Conservation (phyloP, 2,113 vertebrate genomes). For the Psilopogon haemacephalus region DNA sequence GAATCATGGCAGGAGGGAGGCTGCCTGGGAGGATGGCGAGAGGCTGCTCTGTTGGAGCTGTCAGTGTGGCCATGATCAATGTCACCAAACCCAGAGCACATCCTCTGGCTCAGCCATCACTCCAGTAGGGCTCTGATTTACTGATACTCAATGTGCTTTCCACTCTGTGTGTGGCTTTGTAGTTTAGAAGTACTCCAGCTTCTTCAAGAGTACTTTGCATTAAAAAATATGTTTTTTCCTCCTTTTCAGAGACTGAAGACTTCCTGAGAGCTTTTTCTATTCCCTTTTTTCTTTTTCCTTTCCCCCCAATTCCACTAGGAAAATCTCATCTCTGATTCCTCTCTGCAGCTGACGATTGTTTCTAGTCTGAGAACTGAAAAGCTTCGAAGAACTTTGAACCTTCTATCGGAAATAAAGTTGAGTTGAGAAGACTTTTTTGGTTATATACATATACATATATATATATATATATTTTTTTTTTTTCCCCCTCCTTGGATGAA, state of each 20-base stretch:
- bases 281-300: no score
- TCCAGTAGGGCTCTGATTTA: rapidly evolving
- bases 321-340: background rate
- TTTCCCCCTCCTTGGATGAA: background rate
- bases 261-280: background rate
- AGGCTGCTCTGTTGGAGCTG: background rate
- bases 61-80: rapidly evolving
- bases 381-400: background rate
- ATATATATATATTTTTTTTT: background rate
- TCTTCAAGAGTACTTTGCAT: background rate
- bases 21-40: background rate
- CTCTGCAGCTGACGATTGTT: background rate
- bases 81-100: background rate
- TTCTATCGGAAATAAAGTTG: background rate
- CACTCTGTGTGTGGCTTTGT: rapidly evolving
- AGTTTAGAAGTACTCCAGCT: background rate
- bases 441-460: no score
- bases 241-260: background rate
- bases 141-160: background rate
- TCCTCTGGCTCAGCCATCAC: background rate
- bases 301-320: background rate
- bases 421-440: background rate
- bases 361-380: background rate
- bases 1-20: background rate
- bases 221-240: background rate